Percentiles rank a stretch among this genome's conserved stretches.
phyloP scores from a whole-genome alignment of 1,140 invertebrate genomes.

The Sarcophaga bullata region DNA sequence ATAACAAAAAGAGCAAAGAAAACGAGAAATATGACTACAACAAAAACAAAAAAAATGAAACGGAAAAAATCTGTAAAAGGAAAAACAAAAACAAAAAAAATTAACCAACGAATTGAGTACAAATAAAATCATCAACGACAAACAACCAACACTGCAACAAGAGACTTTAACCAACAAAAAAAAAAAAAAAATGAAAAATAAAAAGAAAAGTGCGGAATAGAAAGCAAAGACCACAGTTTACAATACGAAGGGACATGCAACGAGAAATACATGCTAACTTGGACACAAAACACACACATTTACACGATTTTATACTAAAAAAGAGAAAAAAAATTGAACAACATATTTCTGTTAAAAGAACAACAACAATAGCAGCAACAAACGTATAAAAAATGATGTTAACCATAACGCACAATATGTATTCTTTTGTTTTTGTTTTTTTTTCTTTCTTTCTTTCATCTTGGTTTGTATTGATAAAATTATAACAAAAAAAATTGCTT shows the following conservation, averaged over 20 bases:
- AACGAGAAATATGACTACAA: background rate
- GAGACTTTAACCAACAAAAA: background rate
- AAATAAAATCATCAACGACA: slow-evolving; percentile 25
- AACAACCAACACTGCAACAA: background rate
- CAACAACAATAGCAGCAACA: background rate
- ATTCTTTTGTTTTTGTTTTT: no score
- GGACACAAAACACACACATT: background rate
- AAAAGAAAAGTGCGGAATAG: background rate
- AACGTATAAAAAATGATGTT: background rate
- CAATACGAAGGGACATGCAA: slow-evolving; percentile 9
- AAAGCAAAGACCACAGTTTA: background rate
- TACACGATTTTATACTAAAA: background rate
- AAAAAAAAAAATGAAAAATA: no score
- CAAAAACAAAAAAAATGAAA: background rate
- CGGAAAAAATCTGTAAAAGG: slow-evolving; percentile 6
- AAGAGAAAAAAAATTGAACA: background rate
- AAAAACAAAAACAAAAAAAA: background rate
- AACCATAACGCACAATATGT: slow-evolving; percentile 9
- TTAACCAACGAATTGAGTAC: background rate
- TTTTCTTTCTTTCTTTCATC: no score
- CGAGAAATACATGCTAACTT: background rate
- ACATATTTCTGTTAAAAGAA: background rate
- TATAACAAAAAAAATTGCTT: background rate
- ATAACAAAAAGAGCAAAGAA: background rate
- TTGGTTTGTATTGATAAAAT: background rate